phyloP scores from a whole-genome alignment of 2,113 vertebrate species.

The Pluvianellus socialis region DNA sequence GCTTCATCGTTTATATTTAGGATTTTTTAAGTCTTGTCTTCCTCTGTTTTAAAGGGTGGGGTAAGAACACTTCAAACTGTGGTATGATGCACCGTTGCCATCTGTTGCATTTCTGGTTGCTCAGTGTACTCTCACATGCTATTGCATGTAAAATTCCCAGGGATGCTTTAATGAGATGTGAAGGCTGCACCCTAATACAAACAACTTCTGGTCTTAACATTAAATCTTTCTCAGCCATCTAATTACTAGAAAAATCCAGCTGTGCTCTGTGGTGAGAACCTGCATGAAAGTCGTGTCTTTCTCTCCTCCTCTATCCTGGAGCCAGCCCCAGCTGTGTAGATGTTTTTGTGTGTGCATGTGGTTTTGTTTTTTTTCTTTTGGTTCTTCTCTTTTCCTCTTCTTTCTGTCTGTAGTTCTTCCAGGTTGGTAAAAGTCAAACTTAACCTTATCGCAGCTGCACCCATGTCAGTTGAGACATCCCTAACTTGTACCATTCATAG shows the following conservation, averaged over 20 bases:
- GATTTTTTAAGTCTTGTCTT: slow-evolving; percentile 3
- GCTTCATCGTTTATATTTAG: slow-evolving; percentile 45
- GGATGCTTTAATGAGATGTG: not conserved
- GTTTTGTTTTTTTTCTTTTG: not conserved
- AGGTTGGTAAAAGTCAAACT: not conserved
- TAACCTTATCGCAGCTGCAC: not conserved
- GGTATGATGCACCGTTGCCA: slow-evolving; percentile 18
- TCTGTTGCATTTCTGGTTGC: slow-evolving; percentile 28
- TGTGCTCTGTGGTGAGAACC: slow-evolving; percentile 1
- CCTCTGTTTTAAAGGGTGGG: slow-evolving; percentile 28
- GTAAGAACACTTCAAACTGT: slow-evolving; percentile 10
- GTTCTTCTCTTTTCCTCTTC: not conserved
- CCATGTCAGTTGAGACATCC: not conserved
- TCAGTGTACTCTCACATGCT: not conserved
- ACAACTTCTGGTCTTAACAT: not conserved
- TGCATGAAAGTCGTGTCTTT: not conserved
- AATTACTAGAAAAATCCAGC: not conserved
- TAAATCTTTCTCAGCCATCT: not conserved
- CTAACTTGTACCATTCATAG: not conserved
- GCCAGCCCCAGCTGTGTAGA: not conserved
- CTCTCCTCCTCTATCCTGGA: not conserved
- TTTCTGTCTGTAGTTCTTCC: not conserved
- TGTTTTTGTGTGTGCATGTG: not conserved
- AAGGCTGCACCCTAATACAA: not conserved
- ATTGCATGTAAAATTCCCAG: not conserved